These are phyloP conservation scores for Venturia canescens DNA, from an alignment of 1,140 invertebrate species.

Conservation along the genomic window DNA sequence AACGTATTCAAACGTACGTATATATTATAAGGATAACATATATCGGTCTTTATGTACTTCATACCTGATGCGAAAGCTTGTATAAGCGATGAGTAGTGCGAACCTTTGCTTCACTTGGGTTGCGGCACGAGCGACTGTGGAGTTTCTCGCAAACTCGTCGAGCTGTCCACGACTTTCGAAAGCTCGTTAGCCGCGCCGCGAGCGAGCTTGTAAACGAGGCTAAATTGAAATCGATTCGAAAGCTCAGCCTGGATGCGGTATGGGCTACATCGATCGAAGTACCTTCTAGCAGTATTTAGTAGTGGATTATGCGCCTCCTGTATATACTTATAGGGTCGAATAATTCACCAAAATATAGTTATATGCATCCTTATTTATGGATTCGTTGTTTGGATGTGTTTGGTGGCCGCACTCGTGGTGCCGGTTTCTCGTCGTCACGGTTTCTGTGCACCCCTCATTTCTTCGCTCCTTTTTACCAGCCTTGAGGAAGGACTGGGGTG, in stretches of 20 bases:
- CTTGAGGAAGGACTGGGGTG: neutral
- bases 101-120: neutral
- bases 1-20: too few relatives aligned
- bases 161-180: constrained; percentile 75
- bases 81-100: neutral
- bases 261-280: constrained; percentile 61
- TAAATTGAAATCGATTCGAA: constrained; percentile 77
- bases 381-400: neutral
- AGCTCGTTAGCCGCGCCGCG: constrained; percentile 74
- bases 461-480: neutral
- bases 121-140: constrained; percentile 36
- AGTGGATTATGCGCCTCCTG: constrained; percentile 3
- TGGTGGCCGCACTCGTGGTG: neutral
- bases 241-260: constrained; percentile 23
- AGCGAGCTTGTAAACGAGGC: constrained; percentile 73
- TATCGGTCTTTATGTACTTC: too few relatives aligned
- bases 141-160: constrained; percentile 69
- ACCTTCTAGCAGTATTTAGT: constrained; percentile 11
- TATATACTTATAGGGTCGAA: neutral
- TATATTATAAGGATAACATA: too few relatives aligned
- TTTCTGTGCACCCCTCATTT: neutral
- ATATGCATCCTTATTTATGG: neutral
- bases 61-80: neutral
- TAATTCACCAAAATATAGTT: neutral
- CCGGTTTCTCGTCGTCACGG: neutral